These are phyloP conservation scores for Sebastes minor DNA, from an alignment of 2,797 vertebrate species.

Conservation along the genomic window DNA sequence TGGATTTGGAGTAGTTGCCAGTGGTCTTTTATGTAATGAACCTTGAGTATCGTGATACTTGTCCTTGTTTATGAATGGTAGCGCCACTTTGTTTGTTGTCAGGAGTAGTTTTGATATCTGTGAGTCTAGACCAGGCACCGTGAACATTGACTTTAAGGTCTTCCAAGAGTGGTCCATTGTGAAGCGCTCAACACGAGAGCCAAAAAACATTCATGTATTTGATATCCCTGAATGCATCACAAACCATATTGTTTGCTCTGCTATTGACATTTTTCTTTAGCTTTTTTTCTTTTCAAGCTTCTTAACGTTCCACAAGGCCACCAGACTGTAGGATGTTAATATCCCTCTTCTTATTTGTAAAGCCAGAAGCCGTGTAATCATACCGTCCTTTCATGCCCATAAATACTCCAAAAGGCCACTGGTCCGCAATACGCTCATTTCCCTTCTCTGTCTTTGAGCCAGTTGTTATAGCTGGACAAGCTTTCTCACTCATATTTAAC, in stretches of 20 bases:
- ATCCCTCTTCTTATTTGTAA: constrained; percentile 16
- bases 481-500: constrained; percentile 60
- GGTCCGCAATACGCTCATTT: constrained; percentile 35
- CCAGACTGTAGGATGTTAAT: constrained; percentile 18
- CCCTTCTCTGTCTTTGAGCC: constrained; percentile 40
- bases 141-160: background rate
- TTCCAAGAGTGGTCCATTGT: background rate
- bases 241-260: background rate
- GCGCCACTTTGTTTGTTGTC: background rate
- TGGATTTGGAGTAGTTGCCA: background rate
- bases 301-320: constrained; percentile 1
- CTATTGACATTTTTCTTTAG: background rate
- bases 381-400: background rate
- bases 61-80: background rate
- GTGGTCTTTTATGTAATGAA: background rate
- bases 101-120: background rate
- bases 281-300: background rate
- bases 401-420: constrained; percentile 22
- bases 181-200: background rate
- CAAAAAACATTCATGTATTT: background rate
- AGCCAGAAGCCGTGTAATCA: background rate
- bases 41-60: background rate
- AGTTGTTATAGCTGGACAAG: constrained; percentile 51
- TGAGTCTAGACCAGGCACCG: background rate
- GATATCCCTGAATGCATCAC: background rate